Percentiles rank a stretch among this genome's conserved stretches.
These are phyloP conservation scores for Opisthocomus hoazin DNA, from an alignment of 2,113 vertebrate species.

Conservation along the genomic window DNA sequence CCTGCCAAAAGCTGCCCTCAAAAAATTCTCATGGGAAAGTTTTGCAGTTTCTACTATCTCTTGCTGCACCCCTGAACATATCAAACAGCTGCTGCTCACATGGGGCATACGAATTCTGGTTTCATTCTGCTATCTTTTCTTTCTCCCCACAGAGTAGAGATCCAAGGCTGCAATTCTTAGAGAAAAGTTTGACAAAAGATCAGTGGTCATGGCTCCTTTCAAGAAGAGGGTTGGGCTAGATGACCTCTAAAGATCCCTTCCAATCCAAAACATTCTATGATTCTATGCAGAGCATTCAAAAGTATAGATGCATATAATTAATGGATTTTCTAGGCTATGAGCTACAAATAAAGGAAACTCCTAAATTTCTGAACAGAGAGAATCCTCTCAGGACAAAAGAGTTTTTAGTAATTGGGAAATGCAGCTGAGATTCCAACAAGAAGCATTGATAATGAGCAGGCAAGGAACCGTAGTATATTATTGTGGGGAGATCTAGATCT, in stretches of 20 bases:
- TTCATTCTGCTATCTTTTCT: background rate
- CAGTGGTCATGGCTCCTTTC: background rate
- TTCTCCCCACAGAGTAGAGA: background rate
- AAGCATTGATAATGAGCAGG: background rate
- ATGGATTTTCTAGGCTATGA: background rate
- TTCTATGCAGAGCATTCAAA: background rate
- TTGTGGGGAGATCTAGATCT: background rate
- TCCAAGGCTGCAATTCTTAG: background rate
- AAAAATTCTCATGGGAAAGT: background rate
- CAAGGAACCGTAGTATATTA: accelerated
- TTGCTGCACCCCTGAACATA: background rate
- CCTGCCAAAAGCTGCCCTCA: background rate
- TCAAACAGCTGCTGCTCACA: background rate
- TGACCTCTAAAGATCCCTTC: too few relatives aligned
- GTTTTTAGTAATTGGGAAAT: background rate
- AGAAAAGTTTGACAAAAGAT: background rate
- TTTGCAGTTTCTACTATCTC: background rate
- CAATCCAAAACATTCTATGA: too few relatives aligned
- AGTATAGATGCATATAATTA: background rate
- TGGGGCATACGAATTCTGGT: background rate
- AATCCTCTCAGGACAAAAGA: background rate
- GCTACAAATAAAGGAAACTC: background rate
- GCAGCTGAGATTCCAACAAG: background rate
- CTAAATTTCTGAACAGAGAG: background rate
- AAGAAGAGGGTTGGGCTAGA: too few relatives aligned